Percentiles rank a stretch among this genome's conserved stretches.
phyloP scores from a whole-genome alignment of 2,888 invertebrate species.

The Philereme transversata region DNA sequence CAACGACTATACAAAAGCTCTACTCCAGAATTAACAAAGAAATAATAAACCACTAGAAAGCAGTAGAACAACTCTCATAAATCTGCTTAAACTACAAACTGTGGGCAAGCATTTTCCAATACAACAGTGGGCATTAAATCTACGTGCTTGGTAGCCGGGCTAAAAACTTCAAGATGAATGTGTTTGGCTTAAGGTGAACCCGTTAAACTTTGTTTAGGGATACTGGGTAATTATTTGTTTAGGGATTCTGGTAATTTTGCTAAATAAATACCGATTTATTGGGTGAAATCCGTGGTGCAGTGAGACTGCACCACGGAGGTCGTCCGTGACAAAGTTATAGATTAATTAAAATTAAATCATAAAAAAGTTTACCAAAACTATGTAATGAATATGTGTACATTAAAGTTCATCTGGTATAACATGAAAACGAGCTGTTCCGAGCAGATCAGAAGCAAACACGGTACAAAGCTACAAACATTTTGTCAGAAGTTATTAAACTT shows the following conservation, averaged over 20 bases:
- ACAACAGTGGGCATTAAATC: slow-evolving; percentile 17
- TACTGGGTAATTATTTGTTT: slow-evolving; percentile 15
- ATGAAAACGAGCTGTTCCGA: too few relatives aligned
- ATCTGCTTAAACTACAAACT: slow-evolving; percentile 20
- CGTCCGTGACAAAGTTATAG: too few relatives aligned
- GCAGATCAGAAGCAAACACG: too few relatives aligned
- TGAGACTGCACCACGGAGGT: too few relatives aligned
- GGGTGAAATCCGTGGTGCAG: too few relatives aligned
- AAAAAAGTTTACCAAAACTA: too few relatives aligned
- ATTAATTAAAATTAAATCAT: too few relatives aligned
- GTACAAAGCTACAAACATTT: background rate
- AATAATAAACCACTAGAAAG: slow-evolving; percentile 15
- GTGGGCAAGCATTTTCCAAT: slow-evolving; percentile 19
- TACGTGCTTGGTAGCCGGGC: slow-evolving; percentile 15
- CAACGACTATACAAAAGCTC: too few relatives aligned
- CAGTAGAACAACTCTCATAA: slow-evolving; percentile 17
- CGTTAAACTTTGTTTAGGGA: slow-evolving; percentile 9
- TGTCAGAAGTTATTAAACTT: background rate
- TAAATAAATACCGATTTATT: slow-evolving; percentile 3
- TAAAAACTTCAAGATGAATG: slow-evolving; percentile 21
- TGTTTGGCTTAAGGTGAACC: slow-evolving; percentile 13
- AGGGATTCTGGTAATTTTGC: slow-evolving; percentile 7
- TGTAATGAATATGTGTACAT: too few relatives aligned
- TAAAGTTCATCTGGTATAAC: too few relatives aligned
- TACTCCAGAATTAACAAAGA: background rate